phyloP scores from a whole-genome alignment of 2,797 vertebrate genomes.

The Anomalospiza imberbis region DNA sequence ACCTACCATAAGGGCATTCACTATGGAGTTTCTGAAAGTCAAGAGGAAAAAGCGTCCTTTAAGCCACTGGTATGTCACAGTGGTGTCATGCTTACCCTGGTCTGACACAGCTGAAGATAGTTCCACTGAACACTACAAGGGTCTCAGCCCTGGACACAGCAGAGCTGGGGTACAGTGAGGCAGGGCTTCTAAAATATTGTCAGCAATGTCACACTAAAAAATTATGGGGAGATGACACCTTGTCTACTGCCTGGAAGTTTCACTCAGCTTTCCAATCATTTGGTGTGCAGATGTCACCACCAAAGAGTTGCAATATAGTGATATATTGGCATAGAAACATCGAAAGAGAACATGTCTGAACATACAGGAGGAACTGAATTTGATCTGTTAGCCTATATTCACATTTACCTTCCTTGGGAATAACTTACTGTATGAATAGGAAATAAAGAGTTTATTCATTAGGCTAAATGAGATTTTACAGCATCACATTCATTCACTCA shows the following conservation, averaged over 20 bases:
- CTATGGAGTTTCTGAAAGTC: neutral
- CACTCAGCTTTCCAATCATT: neutral
- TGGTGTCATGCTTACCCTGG: neutral
- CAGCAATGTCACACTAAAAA: neutral
- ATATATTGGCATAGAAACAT: neutral
- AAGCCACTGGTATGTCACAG: neutral
- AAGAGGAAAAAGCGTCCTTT: neutral
- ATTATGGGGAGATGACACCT: neutral
- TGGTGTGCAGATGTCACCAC: neutral
- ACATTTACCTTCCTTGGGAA: neutral
- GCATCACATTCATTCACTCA: neutral
- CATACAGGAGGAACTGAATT: neutral
- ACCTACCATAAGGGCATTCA: neutral
- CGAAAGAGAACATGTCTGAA: neutral
- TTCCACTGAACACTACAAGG: rapidly evolving
- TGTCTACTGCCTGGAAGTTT: neutral
- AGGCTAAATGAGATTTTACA: neutral
- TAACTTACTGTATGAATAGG: neutral
- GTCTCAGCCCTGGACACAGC: neutral
- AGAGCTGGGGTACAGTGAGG: neutral
- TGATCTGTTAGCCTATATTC: neutral
- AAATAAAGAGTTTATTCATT: neutral
- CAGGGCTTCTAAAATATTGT: neutral
- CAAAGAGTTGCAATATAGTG: neutral
- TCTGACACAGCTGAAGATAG: neutral